Evolutionary conservation across 2,797 vertebrate species (phyloP), one percentile per base, ranked within the genome.

Genomic region (Chaenodraco wilsoni): DNA sequence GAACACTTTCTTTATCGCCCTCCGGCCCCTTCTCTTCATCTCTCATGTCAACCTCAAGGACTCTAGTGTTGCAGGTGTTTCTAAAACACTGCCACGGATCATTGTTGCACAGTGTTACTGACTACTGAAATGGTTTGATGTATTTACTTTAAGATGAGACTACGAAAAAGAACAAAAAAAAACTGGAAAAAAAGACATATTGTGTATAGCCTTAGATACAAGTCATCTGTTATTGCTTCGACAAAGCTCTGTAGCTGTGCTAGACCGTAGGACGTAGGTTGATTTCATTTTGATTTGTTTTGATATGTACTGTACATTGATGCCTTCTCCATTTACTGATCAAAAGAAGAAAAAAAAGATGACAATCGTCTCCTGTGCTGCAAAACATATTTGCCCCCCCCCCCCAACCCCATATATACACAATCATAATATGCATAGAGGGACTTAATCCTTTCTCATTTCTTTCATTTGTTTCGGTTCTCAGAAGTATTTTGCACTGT

Each of bases 341-440:
- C 84, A 87, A 91, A 85, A 85, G 86, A 89, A 88, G 81, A 83
- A 78, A 84, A 91, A 92, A 94, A 94, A 95, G 88, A 94, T 94
- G 95, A 95, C 95, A 95, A 95, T 95, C 95, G 94, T 94, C 92
- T 94, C 91, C 94, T 93, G 93, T 94, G 94, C 94, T 93, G 93
- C 93, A 92, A 91, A 9, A 93, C 91, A 89, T 93, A 92, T 89
- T 89, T 88, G 87, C n/a, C 33, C 33, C 33, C 5, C 33, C 33
- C 33, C 33, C 33, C 33, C 23, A 27, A 27, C 33, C 33, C 85
- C 85, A 82, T 93, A 93, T 92, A 93, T 93, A 92, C 91, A 91
- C 87, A 90, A 77, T 78, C 91, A 88, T 91, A 7, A 37, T 84
- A 92, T 83, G 88, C 93, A 90, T 91, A 91, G 91, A 91, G 88